Evolutionary conservation across 2,113 vertebrate species (phyloP).

Genomic region (Saccopteryx leptura): DNA sequence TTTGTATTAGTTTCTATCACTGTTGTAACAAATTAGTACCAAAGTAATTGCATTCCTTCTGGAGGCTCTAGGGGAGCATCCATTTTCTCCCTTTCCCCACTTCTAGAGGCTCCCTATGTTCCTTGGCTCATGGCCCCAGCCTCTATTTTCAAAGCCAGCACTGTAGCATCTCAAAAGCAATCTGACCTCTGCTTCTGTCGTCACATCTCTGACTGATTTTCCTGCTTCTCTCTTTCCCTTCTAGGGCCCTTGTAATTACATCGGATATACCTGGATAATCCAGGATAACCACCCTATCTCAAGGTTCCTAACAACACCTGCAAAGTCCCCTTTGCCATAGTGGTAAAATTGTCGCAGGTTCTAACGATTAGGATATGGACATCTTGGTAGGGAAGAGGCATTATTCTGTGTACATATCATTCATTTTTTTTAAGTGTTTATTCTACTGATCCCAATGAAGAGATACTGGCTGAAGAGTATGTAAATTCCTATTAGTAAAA

Average conservation of each 20-base stretch:
- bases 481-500: constrained; percentile 4
- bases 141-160: neutral
- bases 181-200: neutral
- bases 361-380: neutral
- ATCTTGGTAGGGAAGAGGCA: neutral
- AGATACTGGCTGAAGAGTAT: neutral
- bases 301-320: neutral
- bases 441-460: neutral
- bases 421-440: neutral
- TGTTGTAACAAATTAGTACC: neutral
- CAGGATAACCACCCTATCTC: neutral
- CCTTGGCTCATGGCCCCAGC: neutral
- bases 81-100: neutral
- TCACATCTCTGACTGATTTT: neutral
- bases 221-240: neutral
- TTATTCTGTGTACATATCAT: neutral
- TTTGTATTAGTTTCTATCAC: neutral
- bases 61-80: neutral
- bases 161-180: neutral
- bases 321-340: neutral
- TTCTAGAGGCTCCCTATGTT: neutral
- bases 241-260: neutral
- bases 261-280: neutral
- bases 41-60: neutral
- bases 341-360: neutral